Evolutionary conservation across 2,113 vertebrate species (phyloP).

Genomic region (Circaetus gallicus): DNA sequence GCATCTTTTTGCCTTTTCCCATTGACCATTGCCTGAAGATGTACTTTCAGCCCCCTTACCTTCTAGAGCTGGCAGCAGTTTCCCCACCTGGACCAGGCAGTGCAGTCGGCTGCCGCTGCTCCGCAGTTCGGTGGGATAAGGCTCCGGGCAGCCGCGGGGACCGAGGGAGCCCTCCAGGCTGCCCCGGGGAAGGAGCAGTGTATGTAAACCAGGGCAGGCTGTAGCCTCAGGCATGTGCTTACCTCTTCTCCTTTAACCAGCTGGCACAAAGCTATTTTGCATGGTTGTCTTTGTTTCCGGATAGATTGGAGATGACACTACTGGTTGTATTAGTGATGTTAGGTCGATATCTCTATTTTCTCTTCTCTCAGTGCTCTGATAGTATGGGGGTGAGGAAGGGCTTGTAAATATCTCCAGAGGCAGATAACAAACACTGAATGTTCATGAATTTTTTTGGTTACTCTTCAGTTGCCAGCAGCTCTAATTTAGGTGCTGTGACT

Average conservation of each 20-base stretch:
- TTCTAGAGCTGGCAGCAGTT: neutral
- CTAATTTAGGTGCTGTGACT: neutral
- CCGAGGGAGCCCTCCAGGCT: neutral
- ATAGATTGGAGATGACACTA: neutral
- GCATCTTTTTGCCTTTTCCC: neutral
- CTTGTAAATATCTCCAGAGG: neutral
- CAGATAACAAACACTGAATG: neutral
- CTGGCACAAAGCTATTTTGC: neutral
- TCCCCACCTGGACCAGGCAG: too few relatives aligned
- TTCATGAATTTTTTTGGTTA: neutral
- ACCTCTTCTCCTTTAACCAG: neutral
- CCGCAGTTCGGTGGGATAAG: rapidly evolving
- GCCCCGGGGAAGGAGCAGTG: neutral
- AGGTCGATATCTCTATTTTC: neutral
- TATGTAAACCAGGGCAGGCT: neutral
- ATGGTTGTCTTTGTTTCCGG: neutral
- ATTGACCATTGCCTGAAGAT: neutral
- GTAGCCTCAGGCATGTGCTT: neutral
- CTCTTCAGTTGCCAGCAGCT: neutral
- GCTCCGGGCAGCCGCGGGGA: rapidly evolving
- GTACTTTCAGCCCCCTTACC: neutral
- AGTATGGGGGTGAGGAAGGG: neutral
- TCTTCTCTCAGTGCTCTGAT: neutral
- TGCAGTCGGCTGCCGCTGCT: neutral
- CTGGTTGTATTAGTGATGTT: neutral